Percentiles rank a stretch among this genome's conserved stretches.
Evolutionary conservation across 53 echinoderm and acorn worm species (phyloP).

Genomic region (Pentamera pediparva): DNA sequence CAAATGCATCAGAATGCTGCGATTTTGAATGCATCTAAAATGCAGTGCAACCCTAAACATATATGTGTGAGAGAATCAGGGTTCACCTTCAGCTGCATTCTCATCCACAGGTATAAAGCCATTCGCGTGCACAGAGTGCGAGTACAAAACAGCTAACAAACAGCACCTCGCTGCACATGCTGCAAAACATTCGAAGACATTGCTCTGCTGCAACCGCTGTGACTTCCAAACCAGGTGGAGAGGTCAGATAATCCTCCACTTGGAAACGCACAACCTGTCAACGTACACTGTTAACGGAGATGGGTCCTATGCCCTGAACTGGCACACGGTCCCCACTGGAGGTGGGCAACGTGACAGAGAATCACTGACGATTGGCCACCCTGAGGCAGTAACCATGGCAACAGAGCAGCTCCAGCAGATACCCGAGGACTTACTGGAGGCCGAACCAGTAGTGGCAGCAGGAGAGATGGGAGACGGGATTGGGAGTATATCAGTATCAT

Average conservation of each 20-base stretch:
- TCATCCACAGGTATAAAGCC: slow-evolving; percentile 69
- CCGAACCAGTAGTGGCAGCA: too few species aligned
- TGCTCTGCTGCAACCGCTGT: slow-evolving; percentile 63
- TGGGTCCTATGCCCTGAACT: neutral
- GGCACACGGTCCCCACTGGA: too few species aligned
- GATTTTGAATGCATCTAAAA: neutral
- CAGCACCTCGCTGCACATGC: slow-evolving; percentile 85
- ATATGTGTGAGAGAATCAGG: neutral
- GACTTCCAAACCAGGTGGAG: slow-evolving; percentile 76
- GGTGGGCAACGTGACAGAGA: too few species aligned
- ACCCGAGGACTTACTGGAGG: too few species aligned
- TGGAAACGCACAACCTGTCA: slow-evolving; percentile 50
- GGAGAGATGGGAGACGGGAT: too few species aligned
- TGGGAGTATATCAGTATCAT: too few species aligned
- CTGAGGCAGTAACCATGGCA: neutral
- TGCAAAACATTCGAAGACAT: slow-evolving; percentile 81
- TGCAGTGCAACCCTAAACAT: neutral
- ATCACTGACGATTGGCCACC: too few species aligned
- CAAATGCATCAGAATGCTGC: neutral
- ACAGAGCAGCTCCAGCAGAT: slow-evolving; percentile 15
- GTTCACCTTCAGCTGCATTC: neutral
- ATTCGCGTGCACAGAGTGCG: slow-evolving; percentile 65
- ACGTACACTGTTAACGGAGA: neutral
- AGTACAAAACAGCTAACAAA: slow-evolving; percentile 89
- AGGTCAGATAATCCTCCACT: slow-evolving; percentile 54